phyloP scores from a whole-genome alignment of 2,888 invertebrate species.

The Phoronis australis region DNA sequence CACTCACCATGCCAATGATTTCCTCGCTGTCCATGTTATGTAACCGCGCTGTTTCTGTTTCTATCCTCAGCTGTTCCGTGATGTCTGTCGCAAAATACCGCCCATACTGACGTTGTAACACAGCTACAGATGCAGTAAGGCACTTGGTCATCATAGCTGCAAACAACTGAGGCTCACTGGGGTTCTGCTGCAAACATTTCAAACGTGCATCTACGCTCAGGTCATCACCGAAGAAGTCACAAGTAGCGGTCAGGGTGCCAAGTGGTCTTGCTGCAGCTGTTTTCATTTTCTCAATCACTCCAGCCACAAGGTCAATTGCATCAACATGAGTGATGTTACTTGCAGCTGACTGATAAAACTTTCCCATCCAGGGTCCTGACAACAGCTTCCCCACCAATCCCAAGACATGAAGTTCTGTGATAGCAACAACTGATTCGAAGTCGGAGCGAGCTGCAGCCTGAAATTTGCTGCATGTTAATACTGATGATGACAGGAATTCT shows the following conservation, averaged over 20 bases:
- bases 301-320: slow-evolving; percentile 1
- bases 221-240: slow-evolving; percentile 3
- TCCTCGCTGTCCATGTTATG: slow-evolving; percentile 17
- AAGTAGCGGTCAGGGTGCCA: not conserved
- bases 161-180: not conserved
- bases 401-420: slow-evolving; percentile 5
- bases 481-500: slow-evolving; percentile 1
- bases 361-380: slow-evolving; percentile 3
- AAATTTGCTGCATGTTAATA: not conserved
- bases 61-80: slow-evolving; percentile 8
- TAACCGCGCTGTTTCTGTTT: slow-evolving; percentile 9
- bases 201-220: not conserved
- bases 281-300: slow-evolving; percentile 1
- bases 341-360: slow-evolving; percentile 2
- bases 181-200: not conserved
- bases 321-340: slow-evolving; percentile 3
- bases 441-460: not conserved
- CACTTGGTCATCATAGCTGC: slow-evolving; percentile 1
- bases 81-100: slow-evolving; percentile 9
- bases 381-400: slow-evolving; percentile 5
- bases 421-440: not conserved
- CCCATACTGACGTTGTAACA: slow-evolving; percentile 12
- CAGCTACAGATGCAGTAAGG: not conserved
- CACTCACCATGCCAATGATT: slow-evolving; percentile 14
- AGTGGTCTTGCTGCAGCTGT: not conserved